Evolutionary conservation across 2,888 invertebrate genomes (phyloP).

Genomic region (Gandaritis pyraliata): DNA sequence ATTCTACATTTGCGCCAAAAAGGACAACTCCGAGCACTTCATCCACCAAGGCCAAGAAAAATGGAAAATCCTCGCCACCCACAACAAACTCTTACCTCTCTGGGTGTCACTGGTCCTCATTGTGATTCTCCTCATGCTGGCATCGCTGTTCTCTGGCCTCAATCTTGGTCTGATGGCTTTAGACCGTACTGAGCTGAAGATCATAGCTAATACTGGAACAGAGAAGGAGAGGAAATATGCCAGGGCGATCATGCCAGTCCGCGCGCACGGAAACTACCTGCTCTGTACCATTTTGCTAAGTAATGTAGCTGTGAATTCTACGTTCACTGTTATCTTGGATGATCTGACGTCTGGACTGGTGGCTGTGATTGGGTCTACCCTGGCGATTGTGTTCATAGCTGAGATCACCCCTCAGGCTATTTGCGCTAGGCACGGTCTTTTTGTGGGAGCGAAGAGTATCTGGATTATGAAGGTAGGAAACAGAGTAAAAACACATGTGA

Average conservation of each 20-base stretch:
- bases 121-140: constrained; percentile 90
- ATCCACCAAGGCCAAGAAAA: constrained; percentile 87
- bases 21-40: constrained; percentile 63
- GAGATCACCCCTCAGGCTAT: constrained; percentile 99
- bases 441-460: constrained; percentile 98
- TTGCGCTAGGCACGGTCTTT: constrained; percentile 96
- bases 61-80: constrained; percentile 87
- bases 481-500: too few species aligned
- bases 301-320: constrained; percentile 98
- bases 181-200: constrained; percentile 97
- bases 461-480: constrained; percentile 94
- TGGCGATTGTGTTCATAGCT: constrained; percentile 98
- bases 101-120: constrained; percentile 92
- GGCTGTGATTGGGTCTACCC: constrained; percentile 95
- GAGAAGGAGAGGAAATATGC: constrained; percentile 93
- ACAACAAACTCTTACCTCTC: constrained; percentile 89
- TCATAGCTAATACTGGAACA: constrained; percentile 96
- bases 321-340: constrained; percentile 97
- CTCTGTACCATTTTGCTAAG: constrained; percentile 91
- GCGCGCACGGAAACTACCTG: constrained; percentile 96
- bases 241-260: constrained; percentile 94
- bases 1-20: constrained; percentile 74
- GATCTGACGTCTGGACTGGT: constrained; percentile 96
- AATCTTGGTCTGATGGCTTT: constrained; percentile 98
- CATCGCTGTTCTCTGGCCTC: constrained; percentile 98